phyloP scores from a whole-genome alignment of 2,888 invertebrate species.

The Cordilura impudica region DNA sequence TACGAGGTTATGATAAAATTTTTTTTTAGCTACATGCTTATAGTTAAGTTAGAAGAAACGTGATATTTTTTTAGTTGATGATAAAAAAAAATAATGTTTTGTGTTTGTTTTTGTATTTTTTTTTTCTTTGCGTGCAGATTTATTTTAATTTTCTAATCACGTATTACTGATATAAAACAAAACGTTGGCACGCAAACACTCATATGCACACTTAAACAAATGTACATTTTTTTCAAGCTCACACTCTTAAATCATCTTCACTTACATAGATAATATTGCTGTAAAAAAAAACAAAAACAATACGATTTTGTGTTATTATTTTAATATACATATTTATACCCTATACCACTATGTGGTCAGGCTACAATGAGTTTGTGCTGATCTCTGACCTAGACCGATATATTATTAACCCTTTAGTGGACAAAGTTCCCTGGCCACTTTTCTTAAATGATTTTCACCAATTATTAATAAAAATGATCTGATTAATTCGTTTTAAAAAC shows the following conservation, averaged over 20 bases:
- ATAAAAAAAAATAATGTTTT: conserved; percentile 24
- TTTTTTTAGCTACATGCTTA: conserved; percentile 28
- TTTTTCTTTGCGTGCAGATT: neutral
- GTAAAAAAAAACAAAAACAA: conserved; percentile 23
- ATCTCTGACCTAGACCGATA: no score
- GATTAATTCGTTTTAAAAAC: no score
- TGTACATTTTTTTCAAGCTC: neutral
- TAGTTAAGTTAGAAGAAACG: conserved; percentile 17
- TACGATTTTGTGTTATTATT: neutral
- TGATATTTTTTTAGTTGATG: conserved; percentile 24
- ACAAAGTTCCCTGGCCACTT: no score
- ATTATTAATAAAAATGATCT: no score
- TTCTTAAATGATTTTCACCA: no score
- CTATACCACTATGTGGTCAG: no score
- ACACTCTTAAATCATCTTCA: neutral
- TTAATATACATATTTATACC: conserved; percentile 16
- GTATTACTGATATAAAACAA: conserved; percentile 59
- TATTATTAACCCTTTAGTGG: no score
- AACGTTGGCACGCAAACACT: conserved; percentile 53
- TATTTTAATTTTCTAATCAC: conserved; percentile 50
- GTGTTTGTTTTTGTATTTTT: conserved; percentile 15
- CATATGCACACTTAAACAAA: conserved; percentile 34
- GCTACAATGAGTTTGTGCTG: no score
- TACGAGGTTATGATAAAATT: conserved; percentile 16
- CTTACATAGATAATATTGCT: conserved; percentile 1